Percentiles rank a stretch among this genome's conserved stretches.
phyloP scores from a whole-genome alignment of 2,888 invertebrate genomes.

The Pristionchus entomophagus region DNA sequence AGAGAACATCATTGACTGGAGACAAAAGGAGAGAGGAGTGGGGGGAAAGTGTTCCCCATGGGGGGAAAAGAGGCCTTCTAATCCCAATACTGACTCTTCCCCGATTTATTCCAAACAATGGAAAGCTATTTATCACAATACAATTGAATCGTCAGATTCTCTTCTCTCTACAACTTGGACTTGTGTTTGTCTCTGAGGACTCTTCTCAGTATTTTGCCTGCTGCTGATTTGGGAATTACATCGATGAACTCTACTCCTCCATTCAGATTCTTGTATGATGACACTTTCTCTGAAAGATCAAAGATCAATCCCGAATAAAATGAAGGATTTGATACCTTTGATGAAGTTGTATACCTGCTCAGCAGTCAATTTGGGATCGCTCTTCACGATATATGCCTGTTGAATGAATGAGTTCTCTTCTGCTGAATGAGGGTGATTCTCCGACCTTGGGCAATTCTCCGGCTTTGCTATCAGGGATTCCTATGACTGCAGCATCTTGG shows the following conservation, averaged over 20 bases:
- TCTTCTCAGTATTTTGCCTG: conserved; percentile 86
- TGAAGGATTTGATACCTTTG: conserved; percentile 31
- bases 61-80: background rate
- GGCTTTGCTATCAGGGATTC: conserved; percentile 51
- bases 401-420: background rate
- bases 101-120: background rate
- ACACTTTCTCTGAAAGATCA: conserved; percentile 78
- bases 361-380: conserved; percentile 47
- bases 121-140: background rate
- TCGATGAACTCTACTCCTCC: conserved; percentile 83
- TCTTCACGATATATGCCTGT: conserved; percentile 48
- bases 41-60: conserved; percentile 37
- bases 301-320: background rate
- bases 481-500: conserved; percentile 56
- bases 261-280: conserved; percentile 85
- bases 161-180: conserved; percentile 21
- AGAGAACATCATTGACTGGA: conserved; percentile 34
- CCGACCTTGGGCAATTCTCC: conserved; percentile 58
- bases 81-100: background rate
- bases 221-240: conserved; percentile 83
- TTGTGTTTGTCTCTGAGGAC: conserved; percentile 57
- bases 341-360: conserved; percentile 51
- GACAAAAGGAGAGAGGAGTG: background rate
- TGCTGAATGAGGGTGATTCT: background rate
- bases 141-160: too few species aligned